Evolutionary conservation across 2,888 invertebrate species (phyloP), one percentile per base, ranked within the genome.

Genomic region (Polydrusus tereticollis): DNA sequence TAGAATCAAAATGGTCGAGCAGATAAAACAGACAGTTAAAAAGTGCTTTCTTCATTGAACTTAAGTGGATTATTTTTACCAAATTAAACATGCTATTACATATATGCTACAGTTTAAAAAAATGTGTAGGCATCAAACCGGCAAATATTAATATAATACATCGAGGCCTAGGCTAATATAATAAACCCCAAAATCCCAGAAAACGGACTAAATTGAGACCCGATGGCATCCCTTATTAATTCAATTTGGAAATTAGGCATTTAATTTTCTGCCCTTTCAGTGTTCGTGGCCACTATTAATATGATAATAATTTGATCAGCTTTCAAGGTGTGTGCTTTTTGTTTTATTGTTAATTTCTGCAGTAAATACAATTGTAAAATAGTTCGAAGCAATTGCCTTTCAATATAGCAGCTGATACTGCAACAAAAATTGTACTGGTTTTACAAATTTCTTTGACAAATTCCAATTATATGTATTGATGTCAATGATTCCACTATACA

Each of bases 1-100:
- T n/a, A 18, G 45, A 45, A 21, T 18, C 20, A 45, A 2, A 45
- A 45, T 45, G 45, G 20, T 18, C 20, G 1, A 21, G 21, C 2
- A 45, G 45, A 45, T 20, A 45, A 45, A 45, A 20, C 10, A 45
- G 21, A 45, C 45, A 45, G 21, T 12, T 20, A 12, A 45, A 20
- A 45, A 20, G 7, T 45, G 21, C 14, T 41, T 41, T 41, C 20
- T 20, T 10, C n/a, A 45, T 20, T 45, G 20, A 18, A 20, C 12
- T 21, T 45, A 45, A 45, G 43, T 43, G 43, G 43, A 45, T 20
- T 43, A 18, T 43, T 45, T 45, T 45, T 45, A 20, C 45, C 20
- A 21, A 45, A 21, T 45, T 45, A 21, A 20, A 10, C 10, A 45
- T 43, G 14, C 20, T 21, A 45, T 21, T 45, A 21, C n/a, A n/a